phyloP scores from a whole-genome alignment of 2,888 invertebrate species.

The Cryptophagus acutangulus region DNA sequence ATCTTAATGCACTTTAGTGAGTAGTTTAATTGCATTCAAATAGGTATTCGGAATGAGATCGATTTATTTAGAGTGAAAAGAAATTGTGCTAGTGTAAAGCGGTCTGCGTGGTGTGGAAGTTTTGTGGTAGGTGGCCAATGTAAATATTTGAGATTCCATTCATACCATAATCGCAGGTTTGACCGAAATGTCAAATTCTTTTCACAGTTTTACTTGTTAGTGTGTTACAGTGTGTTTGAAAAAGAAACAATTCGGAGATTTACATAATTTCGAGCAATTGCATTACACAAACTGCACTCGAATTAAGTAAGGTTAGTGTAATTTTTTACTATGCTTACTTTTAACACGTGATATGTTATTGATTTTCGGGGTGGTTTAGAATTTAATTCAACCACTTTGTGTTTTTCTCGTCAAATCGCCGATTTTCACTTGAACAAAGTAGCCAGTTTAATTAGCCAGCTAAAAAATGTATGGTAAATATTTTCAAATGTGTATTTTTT shows the following conservation, averaged over 20 bases:
- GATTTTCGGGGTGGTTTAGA: constrained; percentile 25
- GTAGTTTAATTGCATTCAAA: no score
- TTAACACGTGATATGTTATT: constrained; percentile 36
- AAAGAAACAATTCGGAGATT: constrained; percentile 24
- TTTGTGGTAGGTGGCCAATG: constrained; percentile 58
- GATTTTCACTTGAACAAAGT: no score
- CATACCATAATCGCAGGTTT: constrained; percentile 64
- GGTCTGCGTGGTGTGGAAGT: constrained; percentile 45
- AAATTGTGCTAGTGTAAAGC: constrained; percentile 19
- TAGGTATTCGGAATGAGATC: no score
- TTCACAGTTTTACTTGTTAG: constrained; percentile 47
- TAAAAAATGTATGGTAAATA: no score
- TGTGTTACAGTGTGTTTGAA: constrained; percentile 38
- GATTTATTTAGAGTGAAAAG: no score
- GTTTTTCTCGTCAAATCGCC: no score
- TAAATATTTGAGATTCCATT: constrained; percentile 64
- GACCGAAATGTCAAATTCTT: constrained; percentile 68
- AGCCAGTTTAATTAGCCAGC: no score
- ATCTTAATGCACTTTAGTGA: no score
- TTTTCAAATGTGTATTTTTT: no score
- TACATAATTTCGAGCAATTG: constrained; percentile 15
- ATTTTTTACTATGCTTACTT: constrained; percentile 15
- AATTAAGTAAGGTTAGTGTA: constrained; percentile 18
- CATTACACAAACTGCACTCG: no score
- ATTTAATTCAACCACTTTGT: neutral